phyloP scores from a whole-genome alignment of 1,140 invertebrate species.

The Temnothorax curvispinosus region DNA sequence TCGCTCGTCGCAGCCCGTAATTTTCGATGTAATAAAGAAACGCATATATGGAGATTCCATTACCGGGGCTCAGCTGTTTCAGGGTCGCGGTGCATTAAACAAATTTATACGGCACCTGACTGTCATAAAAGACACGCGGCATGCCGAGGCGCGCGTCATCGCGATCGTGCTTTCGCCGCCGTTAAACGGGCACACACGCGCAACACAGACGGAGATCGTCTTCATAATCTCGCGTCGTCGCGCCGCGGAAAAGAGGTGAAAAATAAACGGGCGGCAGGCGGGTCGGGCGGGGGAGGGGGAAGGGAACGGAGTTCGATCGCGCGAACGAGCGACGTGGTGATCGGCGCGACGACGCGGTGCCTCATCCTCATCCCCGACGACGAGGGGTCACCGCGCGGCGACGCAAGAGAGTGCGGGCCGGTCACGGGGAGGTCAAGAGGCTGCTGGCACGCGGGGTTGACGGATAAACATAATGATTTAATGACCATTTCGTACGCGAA shows the following conservation, averaged over 20 bases:
- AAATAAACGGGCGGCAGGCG: neutral
- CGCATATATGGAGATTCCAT: slow-evolving; percentile 75
- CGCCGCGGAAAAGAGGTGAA: neutral
- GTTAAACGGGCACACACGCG: slow-evolving; percentile 44
- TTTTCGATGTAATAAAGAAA: slow-evolving; percentile 74
- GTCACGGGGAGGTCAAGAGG: slow-evolving; percentile 79
- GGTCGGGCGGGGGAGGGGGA: neutral
- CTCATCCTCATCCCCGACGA: slow-evolving; percentile 13
- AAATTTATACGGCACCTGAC: slow-evolving; percentile 75
- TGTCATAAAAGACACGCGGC: slow-evolving; percentile 76
- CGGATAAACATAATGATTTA: slow-evolving; percentile 85
- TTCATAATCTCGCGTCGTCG: slow-evolving; percentile 58
- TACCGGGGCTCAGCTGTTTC: slow-evolving; percentile 69
- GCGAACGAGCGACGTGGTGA: slow-evolving; percentile 43
- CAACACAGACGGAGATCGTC: slow-evolving; percentile 14
- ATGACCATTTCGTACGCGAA: slow-evolving; percentile 84
- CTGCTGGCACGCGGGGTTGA: slow-evolving; percentile 83
- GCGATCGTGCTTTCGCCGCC: slow-evolving; percentile 69
- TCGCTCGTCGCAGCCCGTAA: slow-evolving; percentile 64
- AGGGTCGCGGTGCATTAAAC: slow-evolving; percentile 73
- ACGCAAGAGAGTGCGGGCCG: slow-evolving; percentile 50
- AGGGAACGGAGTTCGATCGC: slow-evolving; percentile 31
- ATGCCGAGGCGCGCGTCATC: slow-evolving; percentile 64
- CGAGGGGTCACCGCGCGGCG: slow-evolving; percentile 47
- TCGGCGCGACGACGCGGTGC: slow-evolving; percentile 3